These are phyloP conservation scores for Notiomystis cincta DNA, from an alignment of 2,113 vertebrate species.

Conservation along the genomic window DNA sequence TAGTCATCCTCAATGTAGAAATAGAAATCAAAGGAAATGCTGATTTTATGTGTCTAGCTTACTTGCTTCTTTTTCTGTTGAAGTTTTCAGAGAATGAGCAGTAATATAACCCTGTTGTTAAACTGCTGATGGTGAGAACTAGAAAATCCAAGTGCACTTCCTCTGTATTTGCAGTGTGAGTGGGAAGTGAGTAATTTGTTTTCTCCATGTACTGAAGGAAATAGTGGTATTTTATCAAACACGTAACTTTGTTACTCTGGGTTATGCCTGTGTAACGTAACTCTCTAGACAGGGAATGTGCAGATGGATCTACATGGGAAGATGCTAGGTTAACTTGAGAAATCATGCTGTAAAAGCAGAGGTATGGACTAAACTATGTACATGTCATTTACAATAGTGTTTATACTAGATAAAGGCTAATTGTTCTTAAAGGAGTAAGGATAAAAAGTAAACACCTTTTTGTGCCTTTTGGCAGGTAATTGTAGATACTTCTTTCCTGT, in stretches of 20 bases:
- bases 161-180: neutral
- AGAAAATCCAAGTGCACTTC: neutral
- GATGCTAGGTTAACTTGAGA: neutral
- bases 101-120: neutral
- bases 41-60: neutral
- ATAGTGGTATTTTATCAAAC: neutral
- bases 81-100: neutral
- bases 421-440: neutral
- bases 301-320: neutral
- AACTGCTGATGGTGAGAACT: neutral
- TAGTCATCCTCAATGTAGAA: neutral
- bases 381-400: neutral
- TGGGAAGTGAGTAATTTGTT: neutral
- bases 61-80: neutral
- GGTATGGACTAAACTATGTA: neutral
- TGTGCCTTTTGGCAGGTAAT: neutral
- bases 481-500: neutral
- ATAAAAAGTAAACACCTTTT: neutral
- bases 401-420: neutral
- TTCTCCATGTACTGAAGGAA: neutral
- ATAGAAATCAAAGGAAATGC: neutral
- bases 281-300: neutral
- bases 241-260: neutral
- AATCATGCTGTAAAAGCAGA: neutral
- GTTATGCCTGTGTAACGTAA: neutral